Conservation (phyloP, 2,113 vertebrate species). For the Emydocephalus ijimae region DNA sequence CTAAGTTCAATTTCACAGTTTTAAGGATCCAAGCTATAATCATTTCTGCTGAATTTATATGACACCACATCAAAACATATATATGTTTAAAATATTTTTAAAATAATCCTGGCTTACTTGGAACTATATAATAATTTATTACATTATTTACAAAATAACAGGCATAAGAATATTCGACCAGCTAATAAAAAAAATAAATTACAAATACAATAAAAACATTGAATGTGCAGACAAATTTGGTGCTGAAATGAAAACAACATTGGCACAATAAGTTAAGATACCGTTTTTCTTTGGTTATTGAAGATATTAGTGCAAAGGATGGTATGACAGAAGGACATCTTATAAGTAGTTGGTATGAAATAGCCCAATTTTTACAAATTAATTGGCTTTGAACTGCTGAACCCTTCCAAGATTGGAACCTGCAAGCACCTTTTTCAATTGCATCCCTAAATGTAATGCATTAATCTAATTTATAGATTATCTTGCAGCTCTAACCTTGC, state of each 20-base stretch:
- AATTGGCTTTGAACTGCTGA: neutral
- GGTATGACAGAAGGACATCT: neutral
- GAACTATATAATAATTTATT: neutral
- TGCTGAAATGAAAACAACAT: neutral
- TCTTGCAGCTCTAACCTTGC: neutral
- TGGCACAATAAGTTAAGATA: neutral
- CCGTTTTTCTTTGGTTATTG: neutral
- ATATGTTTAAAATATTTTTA: neutral
- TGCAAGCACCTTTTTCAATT: neutral
- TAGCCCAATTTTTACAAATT: neutral
- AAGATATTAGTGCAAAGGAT: neutral
- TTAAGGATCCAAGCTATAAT: neutral
- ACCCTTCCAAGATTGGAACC: neutral
- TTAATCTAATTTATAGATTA: neutral
- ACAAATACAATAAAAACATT: neutral
- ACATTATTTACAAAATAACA: neutral
- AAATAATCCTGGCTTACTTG: neutral
- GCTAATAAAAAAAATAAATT: neutral
- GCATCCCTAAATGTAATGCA: neutral
- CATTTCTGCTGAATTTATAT: neutral
- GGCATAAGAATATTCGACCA: neutral
- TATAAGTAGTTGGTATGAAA: neutral
- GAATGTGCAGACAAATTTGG: neutral
- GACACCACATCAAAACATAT: neutral
- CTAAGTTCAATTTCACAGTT: neutral